phyloP scores from a whole-genome alignment of 2,797 vertebrate genomes.

The Rhyacichthys aspro region DNA sequence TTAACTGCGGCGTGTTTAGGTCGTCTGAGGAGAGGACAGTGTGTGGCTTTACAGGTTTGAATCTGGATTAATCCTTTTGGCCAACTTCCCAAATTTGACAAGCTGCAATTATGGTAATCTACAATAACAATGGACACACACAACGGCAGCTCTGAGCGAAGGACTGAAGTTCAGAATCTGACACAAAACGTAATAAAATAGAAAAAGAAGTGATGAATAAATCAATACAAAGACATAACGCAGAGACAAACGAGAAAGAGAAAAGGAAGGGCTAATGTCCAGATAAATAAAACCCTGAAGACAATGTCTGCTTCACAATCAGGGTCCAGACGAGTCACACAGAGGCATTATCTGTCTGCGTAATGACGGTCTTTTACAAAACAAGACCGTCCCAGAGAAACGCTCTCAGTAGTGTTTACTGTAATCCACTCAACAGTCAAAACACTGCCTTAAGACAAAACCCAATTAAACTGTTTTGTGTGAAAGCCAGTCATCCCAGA shows the following conservation, averaged over 20 bases:
- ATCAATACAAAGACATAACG: conserved; percentile 4
- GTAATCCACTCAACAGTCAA: neutral
- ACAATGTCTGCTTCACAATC: conserved; percentile 14
- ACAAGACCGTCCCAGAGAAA: neutral
- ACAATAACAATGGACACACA: conserved; percentile 51
- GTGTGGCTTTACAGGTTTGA: conserved; percentile 36
- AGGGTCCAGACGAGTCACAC: conserved; percentile 15
- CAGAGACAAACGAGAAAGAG: conserved; percentile 5
- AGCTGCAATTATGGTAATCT: conserved; percentile 45
- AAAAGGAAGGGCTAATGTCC: conserved; percentile 1
- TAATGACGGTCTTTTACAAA: conserved; percentile 24
- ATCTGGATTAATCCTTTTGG: conserved; percentile 58
- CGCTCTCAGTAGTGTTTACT: neutral
- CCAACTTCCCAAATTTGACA: conserved; percentile 46
- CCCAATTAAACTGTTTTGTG: neutral
- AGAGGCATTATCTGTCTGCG: conserved; percentile 21
- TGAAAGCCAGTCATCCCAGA: no score
- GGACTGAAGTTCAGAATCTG: conserved; percentile 15
- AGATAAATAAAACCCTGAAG: conserved; percentile 39
- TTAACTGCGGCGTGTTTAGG: conserved; percentile 8
- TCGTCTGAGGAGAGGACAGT: conserved; percentile 31
- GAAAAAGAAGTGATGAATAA: conserved; percentile 7
- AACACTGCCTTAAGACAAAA: conserved; percentile 1
- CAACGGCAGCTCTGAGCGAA: conserved; percentile 19
- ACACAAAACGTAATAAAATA: conserved; percentile 7